These are phyloP conservation scores for Thalpophila matura DNA, from an alignment of 2,888 invertebrate species.

Conservation along the genomic window DNA sequence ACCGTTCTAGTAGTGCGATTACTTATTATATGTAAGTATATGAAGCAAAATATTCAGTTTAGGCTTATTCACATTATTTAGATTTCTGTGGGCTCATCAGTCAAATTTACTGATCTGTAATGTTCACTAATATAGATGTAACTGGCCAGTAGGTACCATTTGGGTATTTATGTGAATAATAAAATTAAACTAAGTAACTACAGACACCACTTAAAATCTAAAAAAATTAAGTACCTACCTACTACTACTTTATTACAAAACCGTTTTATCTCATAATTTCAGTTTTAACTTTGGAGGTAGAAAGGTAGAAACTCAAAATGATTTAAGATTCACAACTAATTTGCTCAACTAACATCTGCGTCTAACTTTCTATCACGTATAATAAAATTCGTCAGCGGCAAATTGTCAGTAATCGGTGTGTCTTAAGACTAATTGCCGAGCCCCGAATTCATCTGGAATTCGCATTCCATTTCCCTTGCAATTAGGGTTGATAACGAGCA, in stretches of 20 bases:
- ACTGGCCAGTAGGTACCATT: too few relatives aligned
- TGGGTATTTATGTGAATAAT: too few relatives aligned
- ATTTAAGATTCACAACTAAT: constrained; percentile 37
- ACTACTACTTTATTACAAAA: too few relatives aligned
- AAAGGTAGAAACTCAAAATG: constrained; percentile 16
- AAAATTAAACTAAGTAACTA: too few relatives aligned
- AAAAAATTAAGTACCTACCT: too few relatives aligned
- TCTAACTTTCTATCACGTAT: constrained; percentile 49
- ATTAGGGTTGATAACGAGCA: constrained; percentile 83
- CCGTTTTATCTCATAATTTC: constrained; percentile 3
- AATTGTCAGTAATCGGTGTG: constrained; percentile 74
- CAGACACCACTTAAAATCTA: too few relatives aligned
- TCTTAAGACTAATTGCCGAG: constrained; percentile 77
- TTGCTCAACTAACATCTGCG: constrained; percentile 47
- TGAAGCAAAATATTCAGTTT: constrained; percentile 6
- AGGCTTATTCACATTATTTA: too few relatives aligned
- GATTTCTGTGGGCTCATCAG: too few relatives aligned
- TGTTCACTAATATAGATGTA: too few relatives aligned
- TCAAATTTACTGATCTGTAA: too few relatives aligned
- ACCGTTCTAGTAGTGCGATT: constrained; percentile 1
- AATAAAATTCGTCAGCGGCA: constrained; percentile 70
- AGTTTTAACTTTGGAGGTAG: constrained; percentile 18
- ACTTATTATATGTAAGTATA: too few relatives aligned
- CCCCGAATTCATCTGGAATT: constrained; percentile 74
- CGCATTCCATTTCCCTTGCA: constrained; percentile 78